Conservation (phyloP, 2,888 invertebrate species). For the Patella ulyssiponensis region DNA sequence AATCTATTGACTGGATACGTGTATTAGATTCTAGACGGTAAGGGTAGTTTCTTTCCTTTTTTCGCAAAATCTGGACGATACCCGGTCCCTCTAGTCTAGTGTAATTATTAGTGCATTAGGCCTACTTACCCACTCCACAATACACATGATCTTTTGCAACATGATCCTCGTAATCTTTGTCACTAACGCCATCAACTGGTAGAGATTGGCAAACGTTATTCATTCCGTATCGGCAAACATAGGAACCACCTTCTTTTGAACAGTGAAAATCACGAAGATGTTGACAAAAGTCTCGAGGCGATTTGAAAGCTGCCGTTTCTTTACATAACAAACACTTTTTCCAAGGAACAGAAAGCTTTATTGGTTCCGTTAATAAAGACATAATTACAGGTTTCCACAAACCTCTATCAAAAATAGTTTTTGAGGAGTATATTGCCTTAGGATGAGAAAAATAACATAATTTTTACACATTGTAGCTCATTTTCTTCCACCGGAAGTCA, state of each 20-base stretch:
- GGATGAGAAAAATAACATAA: too few relatives aligned
- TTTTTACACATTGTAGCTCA: neutral
- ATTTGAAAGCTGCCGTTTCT: conserved; percentile 57
- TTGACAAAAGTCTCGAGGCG: conserved; percentile 75
- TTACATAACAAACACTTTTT: conserved; percentile 59
- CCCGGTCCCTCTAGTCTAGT: too few relatives aligned
- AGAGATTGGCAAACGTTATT: conserved; percentile 89
- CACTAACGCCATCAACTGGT: conserved; percentile 90
- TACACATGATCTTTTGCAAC: conserved; percentile 79
- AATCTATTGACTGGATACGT: too few relatives aligned
- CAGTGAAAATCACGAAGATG: conserved; percentile 87
- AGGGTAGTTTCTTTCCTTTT: too few relatives aligned
- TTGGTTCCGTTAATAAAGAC: neutral
- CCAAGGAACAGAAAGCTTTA: conserved; percentile 44
- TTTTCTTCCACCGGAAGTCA: conserved; percentile 9
- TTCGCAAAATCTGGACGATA: too few relatives aligned
- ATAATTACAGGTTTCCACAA: neutral
- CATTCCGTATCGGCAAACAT: conserved; percentile 88
- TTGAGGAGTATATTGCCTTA: too few relatives aligned
- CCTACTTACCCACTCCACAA: conserved; percentile 23
- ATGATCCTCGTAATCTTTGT: conserved; percentile 90
- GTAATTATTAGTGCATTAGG: too few relatives aligned
- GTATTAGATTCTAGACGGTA: too few relatives aligned
- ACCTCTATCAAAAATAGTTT: too few relatives aligned
- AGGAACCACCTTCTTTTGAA: conserved; percentile 87